Evolutionary conservation across 2,888 invertebrate genomes (phyloP), one percentile per base, ranked within the genome.

Genomic region (Myathropa florea): DNA sequence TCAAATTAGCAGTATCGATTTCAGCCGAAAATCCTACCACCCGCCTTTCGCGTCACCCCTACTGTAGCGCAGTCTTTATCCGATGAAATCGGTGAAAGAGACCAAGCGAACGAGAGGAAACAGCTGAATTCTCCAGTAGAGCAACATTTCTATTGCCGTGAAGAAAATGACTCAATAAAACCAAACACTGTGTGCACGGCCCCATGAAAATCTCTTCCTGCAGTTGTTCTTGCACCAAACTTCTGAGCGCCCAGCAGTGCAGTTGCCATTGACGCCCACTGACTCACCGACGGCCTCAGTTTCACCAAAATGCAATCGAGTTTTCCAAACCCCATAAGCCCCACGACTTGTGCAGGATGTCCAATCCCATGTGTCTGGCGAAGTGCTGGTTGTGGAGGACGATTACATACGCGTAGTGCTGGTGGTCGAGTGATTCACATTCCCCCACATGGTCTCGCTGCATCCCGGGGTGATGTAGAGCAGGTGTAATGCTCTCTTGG

Each of bases 1-100:
- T 76, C 81, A 81, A 68, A 85, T 85, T 72, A 85, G 77, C 82
- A 82, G 78, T 84, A 84, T 85, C 78, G 85, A 85, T 85, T 85
- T 78, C 73, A 78, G 63, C 70, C 67, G 73, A n/a, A 82, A 85
- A 73, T 85, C 82, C 81, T 7, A 28, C 4, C 28, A 0, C 28
- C 4, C 7, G 28, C 28, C 7, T 4, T 28, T 7, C 28, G 28
- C 0, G 28, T 4, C 28, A 2, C 28, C 28, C 28, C 6, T 6
- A 28, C 28, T 0, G 7, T 3, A 28, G 4, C 0, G 28, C 3
- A 28, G 4, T 4, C 28, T 28, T 28, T n/a, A 65, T 33, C 33
- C 33, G 7, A 9, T 33, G 33, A 3, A 9, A 9, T 33, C 33
- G 9, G 9, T 33, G 53, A 53, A 53, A 2, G 53, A 14, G 14